Percentiles rank a stretch among this genome's conserved stretches.
phyloP scores from a whole-genome alignment of 2,888 invertebrate genomes.

The Mechanitis mazaeus region DNA sequence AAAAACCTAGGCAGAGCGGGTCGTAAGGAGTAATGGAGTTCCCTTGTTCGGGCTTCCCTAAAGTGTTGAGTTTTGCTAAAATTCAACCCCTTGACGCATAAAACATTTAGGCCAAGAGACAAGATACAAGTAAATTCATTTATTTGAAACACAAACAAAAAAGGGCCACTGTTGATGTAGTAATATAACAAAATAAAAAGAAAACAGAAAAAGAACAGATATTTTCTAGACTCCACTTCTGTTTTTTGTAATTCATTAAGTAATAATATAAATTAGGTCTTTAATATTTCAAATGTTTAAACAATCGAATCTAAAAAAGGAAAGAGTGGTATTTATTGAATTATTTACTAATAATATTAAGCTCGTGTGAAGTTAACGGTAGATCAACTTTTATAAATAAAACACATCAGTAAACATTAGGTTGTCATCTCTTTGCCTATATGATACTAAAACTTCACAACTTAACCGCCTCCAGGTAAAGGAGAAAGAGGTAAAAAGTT shows the following conservation, averaged over 20 bases:
- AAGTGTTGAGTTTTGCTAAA: constrained; percentile 47
- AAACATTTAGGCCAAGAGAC: constrained; percentile 38
- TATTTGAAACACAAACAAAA: neutral
- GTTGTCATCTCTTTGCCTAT: constrained; percentile 29
- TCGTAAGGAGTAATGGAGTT: constrained; percentile 67
- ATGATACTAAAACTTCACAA: constrained; percentile 42
- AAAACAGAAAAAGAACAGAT: neutral
- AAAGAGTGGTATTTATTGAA: too few species aligned
- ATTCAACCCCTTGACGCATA: constrained; percentile 51
- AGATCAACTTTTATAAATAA: too few species aligned
- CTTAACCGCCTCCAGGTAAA: constrained; percentile 43
- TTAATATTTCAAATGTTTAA: too few species aligned
- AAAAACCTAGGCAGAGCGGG: constrained; percentile 44
- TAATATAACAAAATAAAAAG: neutral
- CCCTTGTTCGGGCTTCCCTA: constrained; percentile 51
- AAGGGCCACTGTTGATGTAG: neutral
- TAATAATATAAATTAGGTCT: neutral
- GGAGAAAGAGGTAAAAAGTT: constrained; percentile 40
- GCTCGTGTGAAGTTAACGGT: too few species aligned
- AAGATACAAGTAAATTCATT: constrained; percentile 11
- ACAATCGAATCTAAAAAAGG: too few species aligned
- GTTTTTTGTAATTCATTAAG: too few species aligned
- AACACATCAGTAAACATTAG: neutral
- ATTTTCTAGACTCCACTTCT: too few species aligned
- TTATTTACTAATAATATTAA: too few species aligned